Evolutionary conservation across 2,797 vertebrate genomes (phyloP), one percentile per base, ranked within the genome.

Genomic region (Rachycentron canadum): DNA sequence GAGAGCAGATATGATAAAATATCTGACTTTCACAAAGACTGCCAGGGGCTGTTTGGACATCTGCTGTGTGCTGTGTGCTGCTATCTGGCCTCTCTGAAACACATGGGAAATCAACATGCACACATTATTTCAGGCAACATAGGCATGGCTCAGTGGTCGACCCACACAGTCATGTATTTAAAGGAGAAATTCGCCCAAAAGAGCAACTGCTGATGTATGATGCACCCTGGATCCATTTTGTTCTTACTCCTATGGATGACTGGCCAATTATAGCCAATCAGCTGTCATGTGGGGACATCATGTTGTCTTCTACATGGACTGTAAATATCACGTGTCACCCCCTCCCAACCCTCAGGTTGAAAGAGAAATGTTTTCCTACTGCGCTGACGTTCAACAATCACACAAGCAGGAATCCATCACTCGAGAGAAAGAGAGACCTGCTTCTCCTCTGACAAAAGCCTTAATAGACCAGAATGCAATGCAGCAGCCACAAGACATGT

Each of bases 31-130:
- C 78, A 81, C 79, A 78, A 68, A 78, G 76, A 90, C 76, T 74
- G 88, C 91, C 89, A 85, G 83, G 52, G 91, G 91, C 92, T 92
- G 86, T 91, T 93, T 91, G 84, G 89, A 86, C 86, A 84, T 90
- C 88, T 87, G 83, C 86, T 86, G 81, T 65, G 79, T 84, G 67
- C 84, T 81, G 81, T 81, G 81, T 69, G 82, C 75, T 77, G 79
- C 86, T 79, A 69, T 73, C 69, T 63, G 79, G 61, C 71, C 81
- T 65, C 75, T 23, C 45, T n/a, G 28, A 55, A 41, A 76, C 83
- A 82, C 83, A 58, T 28, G 81, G 81, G 79, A 84, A 84, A 86
- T 84, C 74, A 84, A 77, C 79, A 79, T 77, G 77, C 75, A 55
- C 76, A 65, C 77, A 81, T 78, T 82, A 69, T 75, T 74, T 58